phyloP scores from a whole-genome alignment of 2,113 vertebrate genomes.

The Xenopus laevis region DNA sequence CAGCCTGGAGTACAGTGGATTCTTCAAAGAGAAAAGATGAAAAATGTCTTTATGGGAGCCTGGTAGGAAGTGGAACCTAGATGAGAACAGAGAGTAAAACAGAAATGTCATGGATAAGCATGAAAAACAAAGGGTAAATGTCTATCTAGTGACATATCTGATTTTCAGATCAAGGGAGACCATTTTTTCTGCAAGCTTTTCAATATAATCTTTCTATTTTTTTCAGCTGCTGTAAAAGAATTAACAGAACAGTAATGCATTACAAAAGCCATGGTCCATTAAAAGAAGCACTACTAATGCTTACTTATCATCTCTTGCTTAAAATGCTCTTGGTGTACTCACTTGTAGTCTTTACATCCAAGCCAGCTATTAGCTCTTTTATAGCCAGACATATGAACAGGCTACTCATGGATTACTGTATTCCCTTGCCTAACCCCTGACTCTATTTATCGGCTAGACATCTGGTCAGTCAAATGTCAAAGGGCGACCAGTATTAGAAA shows the following conservation, averaged over 20 bases:
- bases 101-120: not conserved
- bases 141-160: no score
- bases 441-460: not conserved
- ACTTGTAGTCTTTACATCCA: not conserved
- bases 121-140: no score
- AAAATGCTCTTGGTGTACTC: not conserved
- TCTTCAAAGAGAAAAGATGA: conserved; percentile 60
- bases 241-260: not conserved
- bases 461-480: no score
- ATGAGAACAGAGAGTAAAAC: conserved; percentile 32
- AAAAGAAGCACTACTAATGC: not conserved
- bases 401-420: not conserved
- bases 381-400: not conserved
- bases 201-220: no score
- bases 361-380: not conserved
- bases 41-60: conserved; percentile 60
- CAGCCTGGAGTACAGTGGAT: conserved; percentile 48
- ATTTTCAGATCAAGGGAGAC: no score
- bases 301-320: not conserved
- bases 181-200: no score
- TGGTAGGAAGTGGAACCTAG: conserved; percentile 62
- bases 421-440: not conserved
- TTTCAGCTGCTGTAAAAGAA: not conserved
- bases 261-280: not conserved
- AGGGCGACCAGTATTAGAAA: no score